Conservation (phyloP, 2,888 invertebrate genomes). For the Polydrusus tereticollis region DNA sequence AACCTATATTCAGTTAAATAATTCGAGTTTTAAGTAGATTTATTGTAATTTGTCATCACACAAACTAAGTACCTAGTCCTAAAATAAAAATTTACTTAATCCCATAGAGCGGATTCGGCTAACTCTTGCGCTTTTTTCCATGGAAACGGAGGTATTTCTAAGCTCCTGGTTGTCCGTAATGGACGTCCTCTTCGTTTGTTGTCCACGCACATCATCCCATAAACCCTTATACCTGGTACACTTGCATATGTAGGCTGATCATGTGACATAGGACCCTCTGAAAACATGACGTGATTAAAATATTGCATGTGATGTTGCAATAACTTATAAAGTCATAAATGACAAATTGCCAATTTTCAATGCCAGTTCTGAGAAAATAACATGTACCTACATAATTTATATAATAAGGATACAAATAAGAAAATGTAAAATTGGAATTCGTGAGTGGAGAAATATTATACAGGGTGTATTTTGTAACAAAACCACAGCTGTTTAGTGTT, state of each 20-base stretch:
- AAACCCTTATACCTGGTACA: conserved; percentile 92
- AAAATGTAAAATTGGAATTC: no score
- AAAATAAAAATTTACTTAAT: conserved; percentile 58
- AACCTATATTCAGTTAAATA: conserved; percentile 29
- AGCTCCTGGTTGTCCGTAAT: conserved; percentile 66
- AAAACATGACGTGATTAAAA: neutral
- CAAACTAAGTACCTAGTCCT: conserved; percentile 14
- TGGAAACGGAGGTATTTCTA: conserved; percentile 76
- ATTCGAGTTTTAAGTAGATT: conserved; percentile 35
- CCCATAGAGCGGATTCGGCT: conserved; percentile 78
- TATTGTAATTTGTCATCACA: conserved; percentile 43
- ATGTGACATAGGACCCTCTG: conserved; percentile 95
- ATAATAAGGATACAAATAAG: no score
- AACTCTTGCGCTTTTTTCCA: conserved; percentile 84
- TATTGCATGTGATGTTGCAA: no score
- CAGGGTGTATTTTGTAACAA: no score
- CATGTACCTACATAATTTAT: no score
- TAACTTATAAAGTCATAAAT: no score
- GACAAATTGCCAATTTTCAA: no score
- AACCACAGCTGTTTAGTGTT: no score
- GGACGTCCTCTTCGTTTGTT: conserved; percentile 65
- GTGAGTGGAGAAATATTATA: no score
- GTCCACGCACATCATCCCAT: conserved; percentile 93
- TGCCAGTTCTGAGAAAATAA: no score
- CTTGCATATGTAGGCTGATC: conserved; percentile 95